Evolutionary conservation across 2,797 vertebrate species (phyloP).

Genomic region (Morus bassanus): DNA sequence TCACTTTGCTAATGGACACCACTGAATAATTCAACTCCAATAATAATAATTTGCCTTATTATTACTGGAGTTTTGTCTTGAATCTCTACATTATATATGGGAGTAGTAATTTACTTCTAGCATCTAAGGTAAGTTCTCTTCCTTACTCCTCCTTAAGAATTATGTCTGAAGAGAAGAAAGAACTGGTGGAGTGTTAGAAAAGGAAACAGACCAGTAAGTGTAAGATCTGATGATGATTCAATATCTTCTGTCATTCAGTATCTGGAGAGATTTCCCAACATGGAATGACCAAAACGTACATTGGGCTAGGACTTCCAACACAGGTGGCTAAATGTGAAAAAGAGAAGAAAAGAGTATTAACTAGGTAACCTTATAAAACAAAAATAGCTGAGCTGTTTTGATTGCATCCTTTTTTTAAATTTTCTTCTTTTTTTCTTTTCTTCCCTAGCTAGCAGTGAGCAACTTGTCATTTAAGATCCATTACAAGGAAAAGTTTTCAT

Average conservation of each 20-base stretch:
- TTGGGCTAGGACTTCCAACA: constrained; percentile 21
- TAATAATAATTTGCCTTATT: constrained; percentile 72
- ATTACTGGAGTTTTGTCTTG: constrained; percentile 54
- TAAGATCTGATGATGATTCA: constrained; percentile 42
- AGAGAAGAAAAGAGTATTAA: constrained; percentile 5
- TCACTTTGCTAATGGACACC: constrained; percentile 80
- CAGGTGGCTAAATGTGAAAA: constrained; percentile 49
- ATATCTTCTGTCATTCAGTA: constrained; percentile 67
- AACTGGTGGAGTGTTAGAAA: neutral
- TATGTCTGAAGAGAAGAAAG: constrained; percentile 30
- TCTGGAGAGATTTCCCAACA: constrained; percentile 34
- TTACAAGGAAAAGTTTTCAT: neutral
- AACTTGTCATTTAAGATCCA: neutral
- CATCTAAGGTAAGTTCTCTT: constrained; percentile 51
- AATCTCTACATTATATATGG: constrained; percentile 75
- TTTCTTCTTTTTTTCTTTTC: neutral
- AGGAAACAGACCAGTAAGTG: neutral
- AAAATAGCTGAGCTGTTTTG: neutral
- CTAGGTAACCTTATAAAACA: neutral
- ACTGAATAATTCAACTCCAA: constrained; percentile 87
- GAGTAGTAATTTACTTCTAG: constrained; percentile 82
- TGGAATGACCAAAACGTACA: neutral
- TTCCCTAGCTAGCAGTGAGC: neutral
- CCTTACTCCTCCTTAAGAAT: constrained; percentile 49
- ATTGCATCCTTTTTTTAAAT: neutral